Percentiles rank a stretch among this genome's conserved stretches.
These are phyloP conservation scores for Chaetorhynchus papuensis DNA, from an alignment of 2,113 vertebrate genomes.

Conservation along the genomic window DNA sequence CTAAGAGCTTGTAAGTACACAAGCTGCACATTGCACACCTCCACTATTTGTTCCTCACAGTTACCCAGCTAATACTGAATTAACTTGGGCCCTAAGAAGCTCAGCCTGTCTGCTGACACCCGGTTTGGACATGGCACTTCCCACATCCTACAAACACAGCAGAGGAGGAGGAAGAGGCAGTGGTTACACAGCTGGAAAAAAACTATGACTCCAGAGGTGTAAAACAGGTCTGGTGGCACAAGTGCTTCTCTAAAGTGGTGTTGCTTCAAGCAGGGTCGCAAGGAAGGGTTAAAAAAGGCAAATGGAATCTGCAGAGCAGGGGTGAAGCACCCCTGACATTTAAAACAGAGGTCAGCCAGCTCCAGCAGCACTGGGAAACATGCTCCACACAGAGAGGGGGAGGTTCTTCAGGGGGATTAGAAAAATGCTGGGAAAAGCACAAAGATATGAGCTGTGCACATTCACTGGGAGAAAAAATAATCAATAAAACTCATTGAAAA, in stretches of 20 bases:
- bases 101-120: not conserved
- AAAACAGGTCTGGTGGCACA: not conserved
- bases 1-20: not conserved
- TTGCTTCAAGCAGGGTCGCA: not conserved
- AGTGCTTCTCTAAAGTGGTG: accelerated
- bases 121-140: not conserved
- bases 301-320: not conserved
- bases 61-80: accelerated
- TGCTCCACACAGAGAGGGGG: not conserved
- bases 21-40: accelerated
- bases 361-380: not conserved
- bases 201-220: accelerated
- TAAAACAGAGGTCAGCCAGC: constrained; percentile 69
- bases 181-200: not conserved
- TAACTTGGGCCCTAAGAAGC: not conserved
- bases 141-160: not conserved
- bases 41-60: accelerated
- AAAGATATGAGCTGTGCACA: accelerated
- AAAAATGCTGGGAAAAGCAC: not conserved
- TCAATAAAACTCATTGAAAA: accelerated
- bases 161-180: accelerated
- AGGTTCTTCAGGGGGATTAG: not conserved
- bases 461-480: not conserved
- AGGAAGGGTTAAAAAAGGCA: constrained; percentile 37
- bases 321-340: constrained; percentile 69